phyloP scores from a whole-genome alignment of 1,140 invertebrate species.

The Brevipalpus yothersi region DNA sequence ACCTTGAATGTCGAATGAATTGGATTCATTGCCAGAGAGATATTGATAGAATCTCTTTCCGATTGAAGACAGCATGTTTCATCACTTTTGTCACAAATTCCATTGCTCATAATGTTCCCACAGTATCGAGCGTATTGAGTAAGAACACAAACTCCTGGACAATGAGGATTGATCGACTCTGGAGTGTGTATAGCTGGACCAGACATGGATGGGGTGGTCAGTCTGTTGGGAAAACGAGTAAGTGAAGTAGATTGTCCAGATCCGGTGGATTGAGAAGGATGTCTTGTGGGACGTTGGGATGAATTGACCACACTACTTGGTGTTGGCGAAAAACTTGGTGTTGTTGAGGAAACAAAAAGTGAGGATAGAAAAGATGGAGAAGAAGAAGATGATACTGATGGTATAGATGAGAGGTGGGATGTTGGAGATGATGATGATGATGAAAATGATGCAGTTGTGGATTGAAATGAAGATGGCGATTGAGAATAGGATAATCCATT shows the following conservation, averaged over 20 bases:
- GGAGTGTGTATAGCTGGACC: background rate
- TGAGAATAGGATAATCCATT: background rate
- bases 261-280: background rate
- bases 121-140: slow-evolving; percentile 9
- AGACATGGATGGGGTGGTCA: background rate
- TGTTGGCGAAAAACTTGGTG: background rate
- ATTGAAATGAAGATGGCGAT: slow-evolving; percentile 12
- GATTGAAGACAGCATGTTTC: slow-evolving; percentile 12
- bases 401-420: background rate
- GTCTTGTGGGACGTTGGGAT: background rate
- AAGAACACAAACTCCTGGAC: slow-evolving; percentile 12
- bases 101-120: slow-evolving; percentile 1
- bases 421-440: background rate
- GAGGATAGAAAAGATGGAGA: background rate
- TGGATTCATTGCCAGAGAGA: background rate
- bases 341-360: slow-evolving; percentile 20
- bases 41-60: slow-evolving; percentile 4
- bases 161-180: background rate
- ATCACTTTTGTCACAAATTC: slow-evolving; percentile 5
- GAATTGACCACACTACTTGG: background rate
- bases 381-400: background rate
- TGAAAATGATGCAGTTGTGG: slow-evolving; percentile 18
- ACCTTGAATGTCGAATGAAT: slow-evolving; percentile 20
- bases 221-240: background rate
- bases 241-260: background rate